phyloP scores from a whole-genome alignment of 2,888 invertebrate species.

The Drosophila gaucha region DNA sequence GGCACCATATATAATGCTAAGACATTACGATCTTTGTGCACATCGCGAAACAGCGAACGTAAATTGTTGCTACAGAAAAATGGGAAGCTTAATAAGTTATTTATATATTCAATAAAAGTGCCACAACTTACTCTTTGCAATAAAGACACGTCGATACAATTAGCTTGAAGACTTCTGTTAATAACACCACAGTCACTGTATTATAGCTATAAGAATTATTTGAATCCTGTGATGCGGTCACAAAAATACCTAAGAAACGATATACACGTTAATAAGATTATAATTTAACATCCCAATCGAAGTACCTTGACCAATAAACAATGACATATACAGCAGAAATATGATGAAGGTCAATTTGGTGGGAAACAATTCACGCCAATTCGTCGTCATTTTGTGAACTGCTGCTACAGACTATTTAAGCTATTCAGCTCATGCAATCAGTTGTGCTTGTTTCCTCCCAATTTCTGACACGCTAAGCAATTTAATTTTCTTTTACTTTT shows the following conservation, averaged over 20 bases:
- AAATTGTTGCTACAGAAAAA: conserved; percentile 60
- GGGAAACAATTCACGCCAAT: conserved; percentile 91
- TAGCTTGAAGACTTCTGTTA: conserved; percentile 95
- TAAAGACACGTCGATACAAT: conserved; percentile 90
- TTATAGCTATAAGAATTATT: conserved; percentile 94
- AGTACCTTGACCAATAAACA: conserved; percentile 96
- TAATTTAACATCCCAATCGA: not conserved
- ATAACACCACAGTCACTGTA: conserved; percentile 93
- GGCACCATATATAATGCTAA: conserved; percentile 94
- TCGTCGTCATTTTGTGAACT: conserved; percentile 74
- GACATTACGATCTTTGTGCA: conserved; percentile 87
- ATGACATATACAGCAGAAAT: conserved; percentile 93
- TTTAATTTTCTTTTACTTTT: conserved; percentile 23
- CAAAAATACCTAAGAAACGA: conserved; percentile 90
- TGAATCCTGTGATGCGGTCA: conserved; percentile 94
- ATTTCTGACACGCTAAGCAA: conserved; percentile 38
- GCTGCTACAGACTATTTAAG: not conserved
- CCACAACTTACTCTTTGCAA: conserved; percentile 87
- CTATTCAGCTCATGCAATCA: conserved; percentile 23
- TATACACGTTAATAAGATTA: not conserved
- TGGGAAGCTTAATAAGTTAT: not conserved
- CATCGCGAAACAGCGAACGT: conserved; percentile 80
- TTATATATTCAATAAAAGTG: not conserved
- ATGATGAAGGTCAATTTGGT: conserved; percentile 91
- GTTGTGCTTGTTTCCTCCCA: conserved; percentile 8